phyloP scores from a whole-genome alignment of 1,140 invertebrate genomes.

The Phenacoccus solenopsis region DNA sequence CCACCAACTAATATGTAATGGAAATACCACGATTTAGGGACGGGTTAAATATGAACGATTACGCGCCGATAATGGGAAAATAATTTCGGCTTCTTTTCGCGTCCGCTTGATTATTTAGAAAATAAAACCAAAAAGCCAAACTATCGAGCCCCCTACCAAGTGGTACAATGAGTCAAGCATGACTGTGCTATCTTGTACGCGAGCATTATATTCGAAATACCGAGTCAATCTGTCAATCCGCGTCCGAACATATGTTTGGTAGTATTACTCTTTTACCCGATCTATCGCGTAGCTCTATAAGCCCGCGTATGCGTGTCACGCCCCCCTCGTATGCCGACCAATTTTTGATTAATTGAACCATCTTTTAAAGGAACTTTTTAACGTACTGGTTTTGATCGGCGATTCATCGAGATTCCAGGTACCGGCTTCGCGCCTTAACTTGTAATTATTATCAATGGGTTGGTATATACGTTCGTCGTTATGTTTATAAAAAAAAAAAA shows the following conservation, averaged over 20 bases:
- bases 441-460: no score
- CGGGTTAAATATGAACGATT: background rate
- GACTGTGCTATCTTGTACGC: constrained; percentile 3
- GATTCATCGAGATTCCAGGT: no score
- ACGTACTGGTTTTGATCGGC: background rate
- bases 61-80: background rate
- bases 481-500: no score
- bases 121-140: background rate
- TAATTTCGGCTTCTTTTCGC: no score
- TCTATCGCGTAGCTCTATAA: background rate
- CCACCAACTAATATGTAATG: no score
- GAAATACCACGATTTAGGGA: no score
- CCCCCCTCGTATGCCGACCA: background rate
- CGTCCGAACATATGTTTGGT: background rate
- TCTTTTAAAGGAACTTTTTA: background rate
- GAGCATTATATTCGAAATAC: background rate
- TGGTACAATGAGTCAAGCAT: constrained; percentile 11
- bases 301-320: background rate
- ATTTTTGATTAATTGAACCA: constrained; percentile 17
- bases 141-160: constrained; percentile 7
- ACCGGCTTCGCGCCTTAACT: no score
- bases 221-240: constrained; percentile 14
- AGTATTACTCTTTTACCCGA: background rate
- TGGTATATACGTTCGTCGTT: no score
- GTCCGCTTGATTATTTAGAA: background rate